Evolutionary conservation across 2,888 invertebrate species (phyloP).

Genomic region (Tenthredo amoena): DNA sequence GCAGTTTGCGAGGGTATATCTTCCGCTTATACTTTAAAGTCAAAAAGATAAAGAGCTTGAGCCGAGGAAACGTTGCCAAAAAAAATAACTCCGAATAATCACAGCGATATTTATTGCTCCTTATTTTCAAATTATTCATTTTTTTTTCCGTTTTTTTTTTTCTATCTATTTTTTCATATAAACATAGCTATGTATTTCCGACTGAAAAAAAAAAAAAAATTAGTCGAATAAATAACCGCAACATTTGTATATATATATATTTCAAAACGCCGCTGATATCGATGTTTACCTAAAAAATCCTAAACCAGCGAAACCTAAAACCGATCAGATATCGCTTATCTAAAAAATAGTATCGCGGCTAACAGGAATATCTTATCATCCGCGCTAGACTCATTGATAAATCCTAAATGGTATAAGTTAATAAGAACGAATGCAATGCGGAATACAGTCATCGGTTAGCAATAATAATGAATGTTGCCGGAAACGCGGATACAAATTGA

Average conservation of each 20-base stretch:
- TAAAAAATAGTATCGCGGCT: not conserved
- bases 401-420: not conserved
- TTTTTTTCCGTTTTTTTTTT: not conserved
- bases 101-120: not conserved
- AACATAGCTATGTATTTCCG: too few species aligned
- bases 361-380: not conserved
- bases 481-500: not conserved
- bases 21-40: not conserved
- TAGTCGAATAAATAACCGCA: not conserved
- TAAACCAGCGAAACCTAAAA: not conserved
- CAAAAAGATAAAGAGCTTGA: not conserved
- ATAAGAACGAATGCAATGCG: conserved; percentile 23
- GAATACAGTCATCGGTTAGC: conserved; percentile 58
- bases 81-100: not conserved
- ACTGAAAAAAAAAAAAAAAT: not conserved
- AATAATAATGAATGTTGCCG: not conserved
- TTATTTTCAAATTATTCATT: conserved; percentile 4
- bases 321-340: conserved; percentile 18
- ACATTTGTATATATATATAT: not conserved
- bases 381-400: conserved; percentile 10
- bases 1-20: not conserved
- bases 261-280: not conserved
- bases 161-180: too few species aligned
- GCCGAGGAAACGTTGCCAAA: not conserved
- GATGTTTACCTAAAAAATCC: not conserved